These are phyloP conservation scores for Cardiocondyla obscurior DNA, from an alignment of 1,140 invertebrate species.

Conservation along the genomic window DNA sequence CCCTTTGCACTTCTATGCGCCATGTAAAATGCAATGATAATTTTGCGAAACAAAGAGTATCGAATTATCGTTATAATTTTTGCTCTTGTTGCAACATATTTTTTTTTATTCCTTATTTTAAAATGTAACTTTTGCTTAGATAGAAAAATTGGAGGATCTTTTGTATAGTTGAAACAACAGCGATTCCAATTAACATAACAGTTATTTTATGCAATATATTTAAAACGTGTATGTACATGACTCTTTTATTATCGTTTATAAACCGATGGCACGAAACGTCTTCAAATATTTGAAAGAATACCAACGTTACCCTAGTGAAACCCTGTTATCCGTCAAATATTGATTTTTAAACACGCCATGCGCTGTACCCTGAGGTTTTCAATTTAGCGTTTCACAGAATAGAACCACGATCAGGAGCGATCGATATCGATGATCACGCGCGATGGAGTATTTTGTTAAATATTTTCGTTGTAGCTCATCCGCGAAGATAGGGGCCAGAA, in stretches of 20 bases:
- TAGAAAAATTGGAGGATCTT: neutral
- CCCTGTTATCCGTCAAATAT: conserved; percentile 37
- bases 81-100: neutral
- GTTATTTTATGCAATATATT: neutral
- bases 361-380: conserved; percentile 28
- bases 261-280: neutral
- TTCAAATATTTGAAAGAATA: conserved; percentile 49
- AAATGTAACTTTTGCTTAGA: neutral
- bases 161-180: neutral
- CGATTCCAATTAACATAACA: neutral
- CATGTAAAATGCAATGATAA: neutral
- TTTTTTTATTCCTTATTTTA: neutral
- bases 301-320: conserved; percentile 1
- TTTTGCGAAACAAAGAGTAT: neutral
- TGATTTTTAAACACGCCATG: conserved; percentile 43
- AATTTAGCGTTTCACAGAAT: conserved; percentile 21
- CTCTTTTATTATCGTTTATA: conserved; percentile 5
- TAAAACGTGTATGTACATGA: neutral
- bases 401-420: neutral
- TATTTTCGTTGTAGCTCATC: conserved; percentile 55
- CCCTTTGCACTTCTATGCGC: neutral
- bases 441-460: conserved; percentile 50
- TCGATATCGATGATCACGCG: conserved; percentile 46
- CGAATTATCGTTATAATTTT: neutral
- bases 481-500: conserved; percentile 31